Base-by-base conservation (phyloP, 2,888 invertebrate species). In the Mesorhabditis spiculigera region DNA sequence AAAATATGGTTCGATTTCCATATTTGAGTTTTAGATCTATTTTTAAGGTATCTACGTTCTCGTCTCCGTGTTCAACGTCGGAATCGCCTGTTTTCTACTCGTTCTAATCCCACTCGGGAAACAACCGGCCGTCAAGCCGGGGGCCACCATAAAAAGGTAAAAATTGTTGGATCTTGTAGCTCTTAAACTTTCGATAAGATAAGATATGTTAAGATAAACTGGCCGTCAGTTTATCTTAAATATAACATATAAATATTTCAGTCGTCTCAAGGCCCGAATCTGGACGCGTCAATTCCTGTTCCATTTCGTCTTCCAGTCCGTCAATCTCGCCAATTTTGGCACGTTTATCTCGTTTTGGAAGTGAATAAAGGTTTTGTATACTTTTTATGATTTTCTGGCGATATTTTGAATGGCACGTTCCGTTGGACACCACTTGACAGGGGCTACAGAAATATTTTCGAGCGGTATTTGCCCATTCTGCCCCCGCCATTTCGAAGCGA, bases 41-140 rank as follows among this genome's bases (percentile, higher is more conserved):
- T 50, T 50, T n/a, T n/a, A 13, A 50, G 58, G 58, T n/a, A 50
- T n/a, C n/a, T 50, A 50, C 58, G n/a, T 50, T 1, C 10, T 50
- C n/a, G 58, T 50, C n/a, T 50, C 58, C 58, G 10, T 50, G 10
- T 50, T 50, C 58, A n/a, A 50, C 58, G n/a, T 50, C 58, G 58
- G 58, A 50, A 13, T 50, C 2, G 58, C 58, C n/a, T 50, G 58
- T 50, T 10, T 50, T 50, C 10, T 50, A 1, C n/a, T 50, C 8
- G n/a, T 50, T 10, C 58, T 50, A 2, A 50, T 50, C 2, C 58
- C 58, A 28, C 28, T 28, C 1, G 28, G 28, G 3, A 28, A 1
- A 28, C 28, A 28, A 28, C 28, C 28, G 3, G 28, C 58, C 58
- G 58, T 13, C 58, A 28, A 28, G 28, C 28, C 28, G 28, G 28